A percentile compares a stretch with the other conserved stretches of the same genome.
Evolutionary conservation across 2,888 invertebrate species (phyloP).

Genomic region (Oxytorus armatus): DNA sequence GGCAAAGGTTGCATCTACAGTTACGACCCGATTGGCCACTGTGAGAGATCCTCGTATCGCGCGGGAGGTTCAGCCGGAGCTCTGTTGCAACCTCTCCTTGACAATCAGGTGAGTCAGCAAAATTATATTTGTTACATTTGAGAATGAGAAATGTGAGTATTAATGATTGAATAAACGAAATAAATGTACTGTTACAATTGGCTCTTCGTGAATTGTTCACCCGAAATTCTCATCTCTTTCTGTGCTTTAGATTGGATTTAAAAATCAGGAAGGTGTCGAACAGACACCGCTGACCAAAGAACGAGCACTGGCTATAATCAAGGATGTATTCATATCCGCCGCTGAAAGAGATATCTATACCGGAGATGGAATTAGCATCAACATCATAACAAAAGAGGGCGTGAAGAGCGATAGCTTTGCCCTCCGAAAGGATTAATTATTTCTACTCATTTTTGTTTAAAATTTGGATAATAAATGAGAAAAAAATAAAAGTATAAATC

Average conservation of each 20-base stretch:
- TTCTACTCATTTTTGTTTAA: slow-evolving; percentile 46
- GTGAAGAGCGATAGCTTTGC: slow-evolving; percentile 90
- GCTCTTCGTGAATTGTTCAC: neutral
- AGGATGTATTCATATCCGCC: slow-evolving; percentile 98
- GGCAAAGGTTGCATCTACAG: slow-evolving; percentile 98
- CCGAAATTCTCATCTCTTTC: neutral
- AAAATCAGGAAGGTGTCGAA: slow-evolving; percentile 90
- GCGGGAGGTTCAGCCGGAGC: slow-evolving; percentile 97
- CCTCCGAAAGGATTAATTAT: slow-evolving; percentile 93
- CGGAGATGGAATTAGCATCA: slow-evolving; percentile 95
- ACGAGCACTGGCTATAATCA: slow-evolving; percentile 93
- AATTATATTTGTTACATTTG: neutral
- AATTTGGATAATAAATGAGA: slow-evolving; percentile 4
- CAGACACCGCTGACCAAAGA: slow-evolving; percentile 90
- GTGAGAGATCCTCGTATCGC: slow-evolving; percentile 92
- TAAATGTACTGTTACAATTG: neutral
- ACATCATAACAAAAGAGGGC: slow-evolving; percentile 95
- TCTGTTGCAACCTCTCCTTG: slow-evolving; percentile 96
- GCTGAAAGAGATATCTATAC: slow-evolving; percentile 99
- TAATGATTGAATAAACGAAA: neutral
- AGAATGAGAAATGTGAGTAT: too few relatives aligned
- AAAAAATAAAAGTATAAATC: slow-evolving; percentile 8
- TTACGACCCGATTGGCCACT: slow-evolving; percentile 99
- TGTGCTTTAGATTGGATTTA: slow-evolving; percentile 89
- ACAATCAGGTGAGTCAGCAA: slow-evolving; percentile 91